These are phyloP conservation scores for Acleris holmiana DNA, from an alignment of 2,888 invertebrate genomes.

Conservation along the genomic window DNA sequence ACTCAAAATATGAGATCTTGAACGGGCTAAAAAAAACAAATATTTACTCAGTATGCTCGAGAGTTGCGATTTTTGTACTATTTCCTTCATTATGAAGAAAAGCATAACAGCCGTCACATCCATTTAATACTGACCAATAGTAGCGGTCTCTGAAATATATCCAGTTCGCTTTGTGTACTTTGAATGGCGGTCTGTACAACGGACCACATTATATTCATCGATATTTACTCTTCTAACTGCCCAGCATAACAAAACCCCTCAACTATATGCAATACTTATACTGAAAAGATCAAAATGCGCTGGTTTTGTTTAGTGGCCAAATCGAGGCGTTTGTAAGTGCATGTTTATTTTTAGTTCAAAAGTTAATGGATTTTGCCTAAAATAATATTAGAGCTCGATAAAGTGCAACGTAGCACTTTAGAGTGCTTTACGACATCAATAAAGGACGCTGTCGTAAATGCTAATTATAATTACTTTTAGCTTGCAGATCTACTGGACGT, in stretches of 20 bases:
- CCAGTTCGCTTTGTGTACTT: constrained; percentile 16
- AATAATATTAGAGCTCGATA: not conserved
- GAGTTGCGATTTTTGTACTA: too few species aligned
- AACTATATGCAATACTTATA: not conserved
- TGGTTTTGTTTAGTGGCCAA: constrained; percentile 16
- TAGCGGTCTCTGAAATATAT: constrained; percentile 28
- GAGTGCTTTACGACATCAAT: not conserved
- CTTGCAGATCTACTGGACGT: too few species aligned
- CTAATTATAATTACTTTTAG: too few species aligned
- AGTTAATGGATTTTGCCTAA: too few species aligned
- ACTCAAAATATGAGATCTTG: too few species aligned
- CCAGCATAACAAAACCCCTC: not conserved
- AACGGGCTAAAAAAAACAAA: too few species aligned
- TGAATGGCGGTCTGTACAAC: constrained; percentile 30
- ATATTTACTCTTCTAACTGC: constrained; percentile 24
- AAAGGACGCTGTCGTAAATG: too few species aligned
- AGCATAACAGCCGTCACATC: too few species aligned
- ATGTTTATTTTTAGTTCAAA: constrained; percentile 13
- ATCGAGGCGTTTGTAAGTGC: constrained; percentile 21
- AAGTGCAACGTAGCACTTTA: not conserved
- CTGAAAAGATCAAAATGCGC: not conserved
- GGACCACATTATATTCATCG: constrained; percentile 13
- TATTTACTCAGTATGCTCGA: too few species aligned
- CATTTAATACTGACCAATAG: not conserved
- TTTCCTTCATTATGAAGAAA: too few species aligned